These are phyloP conservation scores for Varecia variegata DNA, from an alignment of 2,797 vertebrate genomes.

Conservation along the genomic window DNA sequence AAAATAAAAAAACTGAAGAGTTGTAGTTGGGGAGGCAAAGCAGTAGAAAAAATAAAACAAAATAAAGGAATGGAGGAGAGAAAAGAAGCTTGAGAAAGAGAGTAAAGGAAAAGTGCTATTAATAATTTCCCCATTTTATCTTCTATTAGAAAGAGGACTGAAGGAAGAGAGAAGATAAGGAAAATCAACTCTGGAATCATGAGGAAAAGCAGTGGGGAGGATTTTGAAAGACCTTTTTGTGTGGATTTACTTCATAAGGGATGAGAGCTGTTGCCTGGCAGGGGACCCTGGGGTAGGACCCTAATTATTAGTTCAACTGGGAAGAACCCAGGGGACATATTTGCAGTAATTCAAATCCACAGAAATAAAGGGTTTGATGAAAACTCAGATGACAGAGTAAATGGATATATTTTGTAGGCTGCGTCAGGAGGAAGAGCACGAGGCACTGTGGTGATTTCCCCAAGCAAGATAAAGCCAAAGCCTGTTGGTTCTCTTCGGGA, in stretches of 20 bases:
- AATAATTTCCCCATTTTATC: neutral
- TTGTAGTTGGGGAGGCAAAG: neutral
- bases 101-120: neutral
- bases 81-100: neutral
- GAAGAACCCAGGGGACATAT: neutral
- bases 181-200: neutral
- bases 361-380: slow-evolving; percentile 29
- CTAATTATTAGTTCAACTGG: slow-evolving; percentile 11
- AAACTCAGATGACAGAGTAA: slow-evolving; percentile 19
- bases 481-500: neutral
- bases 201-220: neutral
- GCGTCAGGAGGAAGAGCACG: neutral
- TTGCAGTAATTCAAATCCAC: slow-evolving; percentile 18
- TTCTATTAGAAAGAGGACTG: neutral
- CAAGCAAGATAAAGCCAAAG: neutral
- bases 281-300: neutral
- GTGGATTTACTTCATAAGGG: neutral
- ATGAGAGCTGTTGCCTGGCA: neutral
- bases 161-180: slow-evolving; percentile 28
- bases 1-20: neutral
- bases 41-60: neutral
- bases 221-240: neutral
- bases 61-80: neutral
- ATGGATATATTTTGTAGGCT: neutral
- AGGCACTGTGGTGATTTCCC: neutral